Evolutionary conservation across 2,113 vertebrate species (phyloP).

Genomic region (Morone chrysops): DNA sequence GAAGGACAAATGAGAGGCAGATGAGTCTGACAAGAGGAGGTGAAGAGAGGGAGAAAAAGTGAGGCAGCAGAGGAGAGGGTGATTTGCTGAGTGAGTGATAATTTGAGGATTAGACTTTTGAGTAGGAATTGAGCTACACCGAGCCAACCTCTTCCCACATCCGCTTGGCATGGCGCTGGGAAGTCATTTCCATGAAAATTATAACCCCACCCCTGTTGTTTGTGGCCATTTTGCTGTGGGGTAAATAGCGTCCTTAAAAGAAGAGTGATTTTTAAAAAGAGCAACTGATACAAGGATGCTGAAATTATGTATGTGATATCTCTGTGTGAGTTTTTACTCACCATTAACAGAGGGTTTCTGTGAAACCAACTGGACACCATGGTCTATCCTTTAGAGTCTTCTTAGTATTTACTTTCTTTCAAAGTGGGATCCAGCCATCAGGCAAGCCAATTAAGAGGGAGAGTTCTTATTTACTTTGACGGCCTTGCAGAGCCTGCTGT

Average conservation of each 20-base stretch:
- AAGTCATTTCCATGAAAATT: constrained; percentile 61
- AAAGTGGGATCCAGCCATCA: constrained; percentile 19
- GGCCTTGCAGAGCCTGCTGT: constrained; percentile 20
- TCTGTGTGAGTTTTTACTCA: neutral
- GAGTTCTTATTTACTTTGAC: constrained; percentile 7
- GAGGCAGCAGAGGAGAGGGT: constrained; percentile 3
- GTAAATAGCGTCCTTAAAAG: neutral
- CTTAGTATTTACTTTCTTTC: constrained; percentile 28
- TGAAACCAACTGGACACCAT: neutral
- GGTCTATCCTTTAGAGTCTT: constrained; percentile 13
- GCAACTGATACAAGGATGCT: neutral
- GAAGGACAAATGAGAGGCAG: neutral
- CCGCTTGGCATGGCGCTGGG: neutral
- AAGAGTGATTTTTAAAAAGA: neutral
- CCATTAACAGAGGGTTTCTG: constrained; percentile 16
- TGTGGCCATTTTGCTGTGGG: neutral
- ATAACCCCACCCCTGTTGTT: neutral
- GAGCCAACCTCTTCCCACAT: constrained; percentile 29
- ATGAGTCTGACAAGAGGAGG: constrained; percentile 25
- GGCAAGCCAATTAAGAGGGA: constrained; percentile 32
- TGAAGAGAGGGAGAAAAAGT: constrained; percentile 17
- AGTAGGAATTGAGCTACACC: constrained; percentile 11
- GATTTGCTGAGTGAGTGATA: constrained; percentile 54
- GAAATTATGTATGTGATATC: neutral
- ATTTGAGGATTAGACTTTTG: constrained; percentile 60